Evolutionary conservation across 2,113 vertebrate genomes (phyloP).

Genomic region (Notarius quadriscutis): DNA sequence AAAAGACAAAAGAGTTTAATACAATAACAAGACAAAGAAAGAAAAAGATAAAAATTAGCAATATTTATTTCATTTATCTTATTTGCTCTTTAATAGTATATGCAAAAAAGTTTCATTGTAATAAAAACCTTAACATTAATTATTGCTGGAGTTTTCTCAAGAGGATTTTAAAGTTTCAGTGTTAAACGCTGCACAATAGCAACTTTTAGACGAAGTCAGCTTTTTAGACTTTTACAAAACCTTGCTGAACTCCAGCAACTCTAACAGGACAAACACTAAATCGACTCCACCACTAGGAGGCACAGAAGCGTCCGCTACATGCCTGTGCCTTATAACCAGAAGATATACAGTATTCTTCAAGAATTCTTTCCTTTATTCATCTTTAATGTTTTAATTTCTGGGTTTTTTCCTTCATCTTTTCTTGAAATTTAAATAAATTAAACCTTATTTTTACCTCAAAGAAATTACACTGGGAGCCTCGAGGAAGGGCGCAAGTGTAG

Average conservation of each 20-base stretch:
- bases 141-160: too few species aligned
- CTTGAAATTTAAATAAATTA: not conserved
- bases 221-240: too few species aligned
- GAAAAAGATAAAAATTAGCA: not conserved
- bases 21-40: not conserved
- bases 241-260: not conserved
- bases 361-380: not conserved
- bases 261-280: not conserved
- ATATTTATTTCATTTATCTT: not conserved
- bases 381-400: not conserved
- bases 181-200: too few species aligned
- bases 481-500: slow-evolving; percentile 83
- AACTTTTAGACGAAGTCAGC: too few species aligned
- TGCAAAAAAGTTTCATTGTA: not conserved
- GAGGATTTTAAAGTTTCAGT: too few species aligned
- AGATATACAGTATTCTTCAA: not conserved
- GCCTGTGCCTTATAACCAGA: not conserved
- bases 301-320: not conserved
- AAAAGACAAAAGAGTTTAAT: slow-evolving; percentile 33
- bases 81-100: not conserved
- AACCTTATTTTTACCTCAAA: slow-evolving; percentile 78
- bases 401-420: not conserved
- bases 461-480: slow-evolving; percentile 78
- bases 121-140: too few species aligned
- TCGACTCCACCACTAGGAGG: not conserved